Base-by-base conservation (phyloP, 2,113 vertebrate genomes). In the Etheostoma cragini region DNA sequence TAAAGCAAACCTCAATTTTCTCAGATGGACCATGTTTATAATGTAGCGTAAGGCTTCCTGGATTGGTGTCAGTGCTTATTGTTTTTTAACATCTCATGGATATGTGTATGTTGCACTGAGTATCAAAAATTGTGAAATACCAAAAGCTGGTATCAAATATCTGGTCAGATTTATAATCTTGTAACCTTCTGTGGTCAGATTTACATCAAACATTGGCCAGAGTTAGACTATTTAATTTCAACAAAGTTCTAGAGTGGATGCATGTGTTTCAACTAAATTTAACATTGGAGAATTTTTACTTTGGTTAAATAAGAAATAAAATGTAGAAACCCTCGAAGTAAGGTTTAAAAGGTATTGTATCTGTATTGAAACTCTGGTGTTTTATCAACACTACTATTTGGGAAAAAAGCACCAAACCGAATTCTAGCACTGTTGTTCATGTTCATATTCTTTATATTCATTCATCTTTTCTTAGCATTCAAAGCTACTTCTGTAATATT, bases 1-100 rank as follows among this genome's bases (percentile, higher is more conserved):
- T 62, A 62, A 67, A 76, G 26, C 38, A 84, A 60, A 84, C 49
- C 65, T 80, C 3, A n/a, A 70, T 54, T 76, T 72, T 62, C 50
- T 72, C 46, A 35, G n/a, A 63, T 72, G 53, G 49, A 72, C 46
- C 30, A 68, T 75, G 74, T 74, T 77, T 66, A 73, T 70, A 72
- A 49, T 69, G 69, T 61, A 65, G 69, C 71, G 54, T 46, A 45
- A 50, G 38, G 33, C 54, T 13, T 81, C 66, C 65, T 63, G 69
- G 38, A 75, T 73, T 47, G 33, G 14, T 65, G 33, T 70, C n/a
- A 2, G 5, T 54, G 7, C 14, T 69, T 13, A 10, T 47, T 21
- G 1, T 45, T 46, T 47, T 56, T 33, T 52, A 7, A 60, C 30
- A 33, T 19, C 17, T 69, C n/a, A 57, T n/a, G 15, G 24, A 63